Evolutionary conservation across 2,888 invertebrate species (phyloP), one percentile per base, ranked within the genome.

Genomic region (Carabus problematicus): DNA sequence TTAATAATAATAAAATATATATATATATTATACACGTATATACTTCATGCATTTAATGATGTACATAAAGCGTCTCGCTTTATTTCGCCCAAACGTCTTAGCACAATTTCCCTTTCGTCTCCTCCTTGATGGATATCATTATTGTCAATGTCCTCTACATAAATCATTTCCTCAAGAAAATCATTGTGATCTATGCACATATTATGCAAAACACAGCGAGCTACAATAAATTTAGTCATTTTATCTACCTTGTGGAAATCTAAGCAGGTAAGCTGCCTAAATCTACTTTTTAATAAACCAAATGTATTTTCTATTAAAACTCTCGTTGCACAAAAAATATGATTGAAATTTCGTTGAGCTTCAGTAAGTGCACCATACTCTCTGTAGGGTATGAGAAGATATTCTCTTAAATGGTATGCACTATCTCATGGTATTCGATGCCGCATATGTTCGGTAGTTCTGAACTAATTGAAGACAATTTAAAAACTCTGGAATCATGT

Each of bases 281-380:
- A 77, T 14, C 75, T 70, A 39, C 58, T 52, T 72, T 76, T 77
- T 12, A 76, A 63, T n/a, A 76, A 45, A 16, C 75, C 76, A 71
- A 79, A 79, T 8, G 76, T 60, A 70, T 79, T 77, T 74, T 78
- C 78, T 14, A 79, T 77, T 61, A 72, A 69, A 1, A 77, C 75
- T 52, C 77, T 58, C 4, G 75, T 75, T 58, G 71, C 70, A 58
- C 68, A 72, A 58, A 77, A 74, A 39, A 71, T 76, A 59, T 72
- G 70, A 67, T 79, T 79, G 60, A 67, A 79, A 16, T 60, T 59
- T 62, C 52, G 74, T 72, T 79, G 70, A 2, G 63, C 61, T 18
- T 71, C 58, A 1, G 73, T 75, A 18, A 79, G 70, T 43, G 72
- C 74, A 6, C 75, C 78, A 72, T 73, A 74, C 52, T 77, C 74